These are phyloP conservation scores for Blastomussa wellsi DNA, from an alignment of 92 coral and sea anemone genomes.

Conservation along the genomic window DNA sequence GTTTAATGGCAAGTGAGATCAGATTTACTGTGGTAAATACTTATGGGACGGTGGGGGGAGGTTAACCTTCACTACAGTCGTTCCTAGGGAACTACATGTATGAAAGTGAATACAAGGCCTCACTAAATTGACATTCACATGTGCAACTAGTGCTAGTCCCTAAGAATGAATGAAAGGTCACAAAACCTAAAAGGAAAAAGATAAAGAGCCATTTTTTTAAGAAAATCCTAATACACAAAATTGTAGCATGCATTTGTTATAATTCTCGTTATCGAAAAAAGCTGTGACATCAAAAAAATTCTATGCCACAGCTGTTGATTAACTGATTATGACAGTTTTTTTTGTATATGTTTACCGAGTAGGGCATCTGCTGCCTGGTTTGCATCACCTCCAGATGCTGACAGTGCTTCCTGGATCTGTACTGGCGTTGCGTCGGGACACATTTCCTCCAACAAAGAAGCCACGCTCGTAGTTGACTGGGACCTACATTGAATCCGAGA, in stretches of 20 bases:
- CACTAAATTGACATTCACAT: constrained; percentile 24
- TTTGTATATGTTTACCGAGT: not conserved
- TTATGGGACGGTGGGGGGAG: not conserved
- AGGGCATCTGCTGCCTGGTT: constrained; percentile 35
- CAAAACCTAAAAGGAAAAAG: constrained; percentile 25
- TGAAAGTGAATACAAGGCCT: constrained; percentile 25
- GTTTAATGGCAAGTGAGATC: constrained; percentile 1
- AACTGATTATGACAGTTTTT: not conserved
- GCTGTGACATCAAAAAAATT: constrained; percentile 11
- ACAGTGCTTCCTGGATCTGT: constrained; percentile 29
- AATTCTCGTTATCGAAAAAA: constrained; percentile 24
- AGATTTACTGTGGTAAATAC: not conserved
- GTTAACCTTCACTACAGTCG: constrained; percentile 15
- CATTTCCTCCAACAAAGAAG: constrained; percentile 39
- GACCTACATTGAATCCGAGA: constrained; percentile 22
- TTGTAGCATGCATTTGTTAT: constrained; percentile 26
- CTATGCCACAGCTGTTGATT: not conserved
- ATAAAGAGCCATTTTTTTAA: constrained; percentile 18
- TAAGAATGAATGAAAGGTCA: constrained; percentile 22
- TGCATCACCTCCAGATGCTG: too few relatives aligned
- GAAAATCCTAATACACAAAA: constrained; percentile 27
- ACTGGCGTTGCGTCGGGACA: constrained; percentile 40
- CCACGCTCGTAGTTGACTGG: constrained; percentile 9
- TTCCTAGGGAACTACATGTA: constrained; percentile 29
- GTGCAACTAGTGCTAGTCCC: constrained; percentile 27